Base-by-base conservation (phyloP, 2,888 invertebrate genomes). In the Trachelus stipa region DNA sequence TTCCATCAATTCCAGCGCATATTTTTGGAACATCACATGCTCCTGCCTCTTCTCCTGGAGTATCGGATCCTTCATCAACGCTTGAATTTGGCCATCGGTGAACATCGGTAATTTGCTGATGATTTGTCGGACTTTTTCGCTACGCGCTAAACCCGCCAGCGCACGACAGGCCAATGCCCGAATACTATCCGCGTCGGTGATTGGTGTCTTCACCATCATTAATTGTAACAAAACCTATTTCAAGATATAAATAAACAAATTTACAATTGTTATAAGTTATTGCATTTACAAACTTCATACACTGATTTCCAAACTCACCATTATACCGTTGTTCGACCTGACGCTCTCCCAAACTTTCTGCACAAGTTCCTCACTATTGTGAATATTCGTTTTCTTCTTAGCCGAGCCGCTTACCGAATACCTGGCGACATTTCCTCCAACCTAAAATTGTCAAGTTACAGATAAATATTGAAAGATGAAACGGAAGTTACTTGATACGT, bases 141-240 rank as follows among this genome's bases (percentile, higher is more conserved):
- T 97, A n/a, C 99, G 93, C 0, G 98, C 97, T 56, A 99, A 93
- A 0, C 99, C 99, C 40, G 97, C 97, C 73, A 99, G 92, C 6
- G 98, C 98, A 85, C 96, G 94, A 90, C 99, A 99, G 0, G 99
- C 98, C 86, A 99, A 93, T 4, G 98, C 97, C 75, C 99, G 94
- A 85, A 99, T 96, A 69, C 96, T 95, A 92, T 99, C 99, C 30
- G 99, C 99, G 92, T 99, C 99, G 1, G 98, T 98, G 78, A 99
- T 97, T 0, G 99, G 99, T 0, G 96, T 96, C 92, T 98, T 98
- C 23, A 96, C 95, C 92, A 96, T 96, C 95, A 99, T 96, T 81
- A 98, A 93, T 77, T 97, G 96, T 23, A 98, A 92, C 71, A 99
- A 92, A 74, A 97, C 95, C 96, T 96, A 89, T 3, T 23, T 23